A percentile compares a stretch with the other conserved stretches of the same genome.
phyloP scores from a whole-genome alignment of 2,797 vertebrate species.

The Triplophysa bombifrons region DNA sequence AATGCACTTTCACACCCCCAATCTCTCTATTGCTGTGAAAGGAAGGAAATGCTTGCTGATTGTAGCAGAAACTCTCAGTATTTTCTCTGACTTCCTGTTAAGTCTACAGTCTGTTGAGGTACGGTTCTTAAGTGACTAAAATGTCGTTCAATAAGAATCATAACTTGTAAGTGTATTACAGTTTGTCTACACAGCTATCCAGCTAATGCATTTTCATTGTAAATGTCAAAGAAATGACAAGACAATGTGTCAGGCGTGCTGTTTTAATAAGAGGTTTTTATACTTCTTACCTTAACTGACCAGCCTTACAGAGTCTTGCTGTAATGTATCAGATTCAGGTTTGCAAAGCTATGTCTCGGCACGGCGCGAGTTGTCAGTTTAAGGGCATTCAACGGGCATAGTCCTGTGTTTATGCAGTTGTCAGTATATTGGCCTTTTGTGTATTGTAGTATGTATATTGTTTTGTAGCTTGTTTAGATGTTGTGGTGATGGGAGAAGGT shows the following conservation, averaged over 20 bases:
- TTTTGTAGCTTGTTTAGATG: slow-evolving; percentile 4
- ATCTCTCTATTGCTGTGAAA: slow-evolving; percentile 20
- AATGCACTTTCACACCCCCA: slow-evolving; percentile 11
- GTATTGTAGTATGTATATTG: neutral
- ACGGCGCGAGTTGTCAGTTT: slow-evolving; percentile 54
- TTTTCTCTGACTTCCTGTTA: slow-evolving; percentile 32
- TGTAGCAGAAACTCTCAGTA: slow-evolving; percentile 34
- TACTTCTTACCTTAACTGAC: slow-evolving; percentile 24
- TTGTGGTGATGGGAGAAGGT: neutral
- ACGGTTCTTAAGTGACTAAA: neutral
- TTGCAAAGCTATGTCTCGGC: slow-evolving; percentile 58
- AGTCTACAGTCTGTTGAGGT: neutral
- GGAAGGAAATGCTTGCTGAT: slow-evolving; percentile 51
- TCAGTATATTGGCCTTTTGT: neutral
- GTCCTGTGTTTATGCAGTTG: neutral
- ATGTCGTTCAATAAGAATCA: neutral
- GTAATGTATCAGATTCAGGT: slow-evolving; percentile 66
- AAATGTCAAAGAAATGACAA: neutral
- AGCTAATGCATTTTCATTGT: neutral
- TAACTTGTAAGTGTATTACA: neutral
- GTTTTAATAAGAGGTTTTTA: neutral
- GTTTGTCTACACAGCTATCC: neutral
- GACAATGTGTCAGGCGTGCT: neutral
- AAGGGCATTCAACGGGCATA: slow-evolving; percentile 9
- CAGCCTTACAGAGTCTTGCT: slow-evolving; percentile 40